Base-by-base conservation (phyloP, 2,888 invertebrate genomes). In the Conistra vaccinii region DNA sequence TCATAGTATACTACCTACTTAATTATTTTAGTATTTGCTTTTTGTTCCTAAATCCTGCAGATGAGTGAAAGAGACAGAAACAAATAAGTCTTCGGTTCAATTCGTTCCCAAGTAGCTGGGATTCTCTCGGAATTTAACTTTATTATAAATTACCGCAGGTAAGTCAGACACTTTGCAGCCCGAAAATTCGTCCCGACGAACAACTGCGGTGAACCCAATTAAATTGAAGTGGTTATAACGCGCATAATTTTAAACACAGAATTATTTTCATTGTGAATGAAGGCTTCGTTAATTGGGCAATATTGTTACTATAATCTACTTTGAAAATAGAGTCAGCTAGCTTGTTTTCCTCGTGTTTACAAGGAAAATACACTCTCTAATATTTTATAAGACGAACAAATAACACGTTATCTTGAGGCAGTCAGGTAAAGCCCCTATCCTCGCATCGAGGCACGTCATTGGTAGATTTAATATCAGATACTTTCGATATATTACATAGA, bases 401-500 rank as follows among this genome's bases (percentile, higher is more conserved):
- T 76, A 78, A 65, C 65, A 67, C 66, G 65, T 78, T 65, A 65
- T 71, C 67, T 69, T 67, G 60, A 71, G 23, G 68, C 20, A 75
- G 65, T 53, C 75, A 79, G 76, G 78, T 78, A 75, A 76, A 72
- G 32, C 71, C 66, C 32, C 29, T 70, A 68, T 51, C 20, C 66
- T 58, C 48, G 39, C 48, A 57, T 70, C 62, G 26, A 48, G 58
- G 71, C 69, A 77, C 69, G 67, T 69, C 61, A 65, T 77, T 74
- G 70, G 67, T 51, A n/a, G 73, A 79, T 85, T 73, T 83, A 81
- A 81, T 83, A 83, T 76, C 62, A 62, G 69, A 79, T 81, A 61
- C 48, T 69, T 83, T 83, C 65, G 62, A 71, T 75, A 71, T 62
- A 58, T 70, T 68, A 70, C 39, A 35, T 39, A 55, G 48, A 57